phyloP scores from a whole-genome alignment of 2,797 vertebrate species.

The Spondyliosoma cantharus region DNA sequence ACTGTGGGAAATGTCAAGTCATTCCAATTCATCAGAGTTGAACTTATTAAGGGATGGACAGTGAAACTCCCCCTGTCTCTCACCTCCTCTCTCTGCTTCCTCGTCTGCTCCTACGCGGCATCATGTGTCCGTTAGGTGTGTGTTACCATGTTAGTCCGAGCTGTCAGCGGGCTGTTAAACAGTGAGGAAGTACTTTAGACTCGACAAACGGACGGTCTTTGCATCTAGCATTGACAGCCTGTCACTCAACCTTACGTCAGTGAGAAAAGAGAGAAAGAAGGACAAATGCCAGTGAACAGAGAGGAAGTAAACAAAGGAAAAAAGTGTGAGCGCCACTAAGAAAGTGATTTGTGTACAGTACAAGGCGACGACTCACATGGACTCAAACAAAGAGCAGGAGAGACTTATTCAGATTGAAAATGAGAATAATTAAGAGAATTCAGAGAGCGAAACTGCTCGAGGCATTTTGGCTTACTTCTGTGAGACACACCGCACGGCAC shows the following conservation, averaged over 20 bases:
- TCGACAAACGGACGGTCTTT: slow-evolving; percentile 30
- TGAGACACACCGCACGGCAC: slow-evolving; percentile 16
- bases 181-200: slow-evolving; percentile 45
- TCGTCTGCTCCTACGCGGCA: background rate
- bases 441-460: slow-evolving; percentile 35
- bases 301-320: slow-evolving; percentile 35
- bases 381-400: slow-evolving; percentile 6
- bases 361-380: background rate
- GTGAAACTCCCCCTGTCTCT: slow-evolving; percentile 13
- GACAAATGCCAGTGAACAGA: slow-evolving; percentile 34
- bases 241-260: slow-evolving; percentile 49
- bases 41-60: slow-evolving; percentile 16
- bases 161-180: slow-evolving; percentile 60
- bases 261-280: slow-evolving; percentile 28
- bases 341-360: background rate
- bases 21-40: background rate
- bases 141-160: slow-evolving; percentile 26
- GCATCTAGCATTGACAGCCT: slow-evolving; percentile 39
- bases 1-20: background rate
- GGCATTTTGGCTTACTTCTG: slow-evolving; percentile 48
- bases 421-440: slow-evolving; percentile 53
- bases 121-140: slow-evolving; percentile 17
- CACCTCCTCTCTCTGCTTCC: slow-evolving; percentile 3
- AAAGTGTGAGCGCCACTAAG: background rate
- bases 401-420: slow-evolving; percentile 9